Evolutionary conservation across 92 coral and sea anemone species (phyloP).

Genomic region (Parazoanthus swiftii): DNA sequence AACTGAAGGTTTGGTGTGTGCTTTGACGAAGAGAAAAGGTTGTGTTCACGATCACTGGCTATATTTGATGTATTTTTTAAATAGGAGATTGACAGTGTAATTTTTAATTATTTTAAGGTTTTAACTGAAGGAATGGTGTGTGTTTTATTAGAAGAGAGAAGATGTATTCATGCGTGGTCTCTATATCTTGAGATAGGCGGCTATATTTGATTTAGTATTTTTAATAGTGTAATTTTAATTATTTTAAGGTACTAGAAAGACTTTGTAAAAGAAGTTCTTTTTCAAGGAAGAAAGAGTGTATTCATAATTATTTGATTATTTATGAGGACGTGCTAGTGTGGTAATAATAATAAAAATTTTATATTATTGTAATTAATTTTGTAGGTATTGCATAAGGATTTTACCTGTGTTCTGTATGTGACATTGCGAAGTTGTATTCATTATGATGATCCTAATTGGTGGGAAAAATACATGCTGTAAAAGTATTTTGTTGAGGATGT

Average conservation of each 20-base stretch:
- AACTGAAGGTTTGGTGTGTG: neutral
- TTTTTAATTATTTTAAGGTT: neutral
- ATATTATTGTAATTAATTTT: conserved; percentile 8
- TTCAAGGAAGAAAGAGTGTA: conserved; percentile 9
- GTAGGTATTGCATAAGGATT: conserved; percentile 10
- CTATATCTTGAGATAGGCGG: neutral
- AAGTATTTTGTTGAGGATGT: conserved; percentile 8
- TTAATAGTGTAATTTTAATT: conserved; percentile 6
- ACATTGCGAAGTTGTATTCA: conserved; percentile 13
- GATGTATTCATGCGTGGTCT: neutral
- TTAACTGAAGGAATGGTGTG: neutral
- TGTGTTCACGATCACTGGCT: neutral
- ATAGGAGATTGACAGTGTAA: conserved; percentile 1
- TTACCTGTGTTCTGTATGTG: conserved; percentile 6
- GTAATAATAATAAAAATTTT: neutral
- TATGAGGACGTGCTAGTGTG: conserved; percentile 15
- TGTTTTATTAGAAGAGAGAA: neutral
- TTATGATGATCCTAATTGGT: neutral
- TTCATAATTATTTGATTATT: conserved; percentile 6
- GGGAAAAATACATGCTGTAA: conserved; percentile 6
- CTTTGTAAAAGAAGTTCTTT: neutral
- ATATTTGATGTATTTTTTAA: neutral
- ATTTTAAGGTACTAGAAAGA: conserved; percentile 11
- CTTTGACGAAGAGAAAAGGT: conserved; percentile 7
- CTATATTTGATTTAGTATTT: conserved; percentile 6